Evolutionary conservation across 64 coral and sea anemone species (phyloP), one percentile per base, ranked within the genome.

Genomic region (Trachythela sp.): DNA sequence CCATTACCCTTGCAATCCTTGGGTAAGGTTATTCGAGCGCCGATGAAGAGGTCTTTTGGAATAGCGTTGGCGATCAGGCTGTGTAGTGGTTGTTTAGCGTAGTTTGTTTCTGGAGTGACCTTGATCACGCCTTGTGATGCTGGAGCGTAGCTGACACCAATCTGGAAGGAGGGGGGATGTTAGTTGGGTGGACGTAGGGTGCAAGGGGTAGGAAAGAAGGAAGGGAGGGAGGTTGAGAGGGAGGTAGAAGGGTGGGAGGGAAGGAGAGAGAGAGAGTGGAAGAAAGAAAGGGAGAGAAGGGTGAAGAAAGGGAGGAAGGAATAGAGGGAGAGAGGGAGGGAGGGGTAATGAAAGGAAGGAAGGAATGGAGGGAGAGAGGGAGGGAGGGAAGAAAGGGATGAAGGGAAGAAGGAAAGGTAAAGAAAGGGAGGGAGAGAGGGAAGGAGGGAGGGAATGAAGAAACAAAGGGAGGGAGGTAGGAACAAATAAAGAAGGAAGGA

Each of bases 81-180:
- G 0, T 94, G 60, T 0, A 98, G 86, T 8, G 95, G 95, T 38
- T 98, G 93, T 80, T 98, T 98, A 2, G 95, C 88, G 83, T 94
- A 98, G 36, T 92, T 90, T 17, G 91, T 93, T 24, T 94, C 87
- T 37, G 83, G 70, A 86, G 92, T 89, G 0, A 90, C 68, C n/a
- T 84, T 70, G 10, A 99, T 40, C 17, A 71, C 31, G 77, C 94
- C 90, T 2, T 56, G 34, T 2, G 83, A 67, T 48, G 96, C 88
- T 18, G 96, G 96, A 41, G 83, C 80, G 41, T 94, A 95, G 9
- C 93, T 70, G 4, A 99, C 70, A 59, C 96, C 96, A 86, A 99
- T 91, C 96, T 99, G 35, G 1, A 64, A 48, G 40, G 27, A 97
- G 75, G 56, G 8, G 30, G 41, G n/a, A n/a, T n/a, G 39, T n/a